Base-by-base conservation (phyloP, 2,888 invertebrate genomes). In the Hypolimnas misippus region DNA sequence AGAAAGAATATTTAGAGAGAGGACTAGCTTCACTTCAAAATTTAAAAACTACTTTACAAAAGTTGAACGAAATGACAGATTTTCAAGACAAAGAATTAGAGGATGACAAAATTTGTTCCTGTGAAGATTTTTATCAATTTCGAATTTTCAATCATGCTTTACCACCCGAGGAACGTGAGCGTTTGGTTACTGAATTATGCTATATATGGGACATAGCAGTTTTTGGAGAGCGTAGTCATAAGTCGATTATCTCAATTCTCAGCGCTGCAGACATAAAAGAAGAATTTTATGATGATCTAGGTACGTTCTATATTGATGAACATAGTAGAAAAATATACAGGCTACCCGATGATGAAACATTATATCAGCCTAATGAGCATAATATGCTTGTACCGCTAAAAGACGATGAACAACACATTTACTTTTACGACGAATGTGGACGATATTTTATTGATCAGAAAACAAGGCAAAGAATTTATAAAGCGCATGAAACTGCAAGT, bases 381-480 rank as follows among this genome's bases (percentile, higher is more conserved):
- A 82, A 86, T 57, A 76, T 82, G 70, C 78, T 92, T 57, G 87
- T 91, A 3, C 83, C 86, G 29, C 50, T 92, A 21, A 66, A 79
- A 62, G 92, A 92, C 71, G 89, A 90, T 67, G 61, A 56, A 31
- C 76, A 81, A 5, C 83, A 87, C 60, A 62, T 90, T 62, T 92
- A 84, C 74, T 91, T 76, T 73, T 92, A 84, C 71, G 92, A 92
- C 63, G 87, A 88, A 68, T 92, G 91, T 71, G 92, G 92, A 5
- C 82, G 91, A 52, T 90, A 92, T 71, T 92, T 75, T 68, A 68
- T 86, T 25, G 84, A 91, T 54, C 38, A 68, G 5, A 81, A 77
- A 62, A 83, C 82, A 21, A 83, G 81, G 68, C 83, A 88, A 70
- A 78, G 87, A 69, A 74, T 89, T 46, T 92, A 92, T 63, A 92